These are phyloP conservation scores for Tetranychus truncatus DNA, from an alignment of 2,888 invertebrate species.

Conservation along the genomic window DNA sequence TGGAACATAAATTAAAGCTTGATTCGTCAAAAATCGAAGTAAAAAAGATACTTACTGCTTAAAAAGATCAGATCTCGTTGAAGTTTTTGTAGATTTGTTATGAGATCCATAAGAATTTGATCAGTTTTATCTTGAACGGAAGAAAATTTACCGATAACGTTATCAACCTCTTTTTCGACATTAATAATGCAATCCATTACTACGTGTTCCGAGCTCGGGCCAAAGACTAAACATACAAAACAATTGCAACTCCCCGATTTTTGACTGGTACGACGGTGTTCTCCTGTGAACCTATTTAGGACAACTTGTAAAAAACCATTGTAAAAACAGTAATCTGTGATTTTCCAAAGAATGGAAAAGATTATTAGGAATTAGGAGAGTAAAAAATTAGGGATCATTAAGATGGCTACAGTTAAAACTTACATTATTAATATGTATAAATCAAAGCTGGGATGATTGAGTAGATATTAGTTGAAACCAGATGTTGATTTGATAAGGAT, in stretches of 20 bases:
- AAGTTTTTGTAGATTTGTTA: slow-evolving; percentile 50
- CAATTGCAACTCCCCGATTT: neutral
- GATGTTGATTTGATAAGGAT: too few relatives aligned
- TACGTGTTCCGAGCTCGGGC: neutral
- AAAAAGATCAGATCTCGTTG: slow-evolving; percentile 40
- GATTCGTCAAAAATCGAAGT: neutral
- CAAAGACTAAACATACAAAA: neutral
- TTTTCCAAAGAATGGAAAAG: neutral
- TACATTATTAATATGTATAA: too few relatives aligned
- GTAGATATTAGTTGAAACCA: too few relatives aligned
- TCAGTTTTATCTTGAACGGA: slow-evolving; percentile 53
- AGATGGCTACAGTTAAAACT: too few relatives aligned
- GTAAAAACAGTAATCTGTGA: neutral
- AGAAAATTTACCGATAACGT: slow-evolving; percentile 60
- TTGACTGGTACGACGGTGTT: neutral
- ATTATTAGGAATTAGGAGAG: neutral
- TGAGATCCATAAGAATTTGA: slow-evolving; percentile 49
- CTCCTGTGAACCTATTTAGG: neutral
- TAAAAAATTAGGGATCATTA: neutral
- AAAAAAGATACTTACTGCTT: neutral
- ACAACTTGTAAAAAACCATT: neutral
- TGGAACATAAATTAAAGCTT: neutral
- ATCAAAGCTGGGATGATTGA: too few relatives aligned
- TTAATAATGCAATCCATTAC: slow-evolving; percentile 7
- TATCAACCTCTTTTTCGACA: slow-evolving; percentile 72